A percentile compares a stretch with the other conserved stretches of the same genome.
phyloP scores from a whole-genome alignment of 2,797 vertebrate genomes.

The Crypturellus tataupa region DNA sequence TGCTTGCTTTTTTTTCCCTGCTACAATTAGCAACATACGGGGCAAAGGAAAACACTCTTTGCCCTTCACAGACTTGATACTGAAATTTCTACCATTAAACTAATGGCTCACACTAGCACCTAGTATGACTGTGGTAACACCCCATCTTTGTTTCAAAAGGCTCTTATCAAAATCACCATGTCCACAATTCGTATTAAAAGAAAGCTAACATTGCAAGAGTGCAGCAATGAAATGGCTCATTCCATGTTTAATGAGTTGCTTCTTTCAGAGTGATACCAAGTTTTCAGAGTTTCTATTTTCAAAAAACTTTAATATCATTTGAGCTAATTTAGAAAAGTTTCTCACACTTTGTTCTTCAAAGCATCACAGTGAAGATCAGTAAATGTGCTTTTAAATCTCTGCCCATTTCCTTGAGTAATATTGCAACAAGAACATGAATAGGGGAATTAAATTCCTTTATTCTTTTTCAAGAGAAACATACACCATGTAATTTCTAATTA shows the following conservation, averaged over 20 bases:
- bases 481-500: not conserved
- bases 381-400: not conserved
- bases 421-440: not conserved
- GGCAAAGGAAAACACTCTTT: not conserved
- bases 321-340: not conserved
- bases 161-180: fast-evolving
- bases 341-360: not conserved
- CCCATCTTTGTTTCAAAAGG: not conserved
- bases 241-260: not conserved
- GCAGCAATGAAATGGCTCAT: not conserved
- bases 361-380: not conserved
- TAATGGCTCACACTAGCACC: not conserved
- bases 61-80: fast-evolving
- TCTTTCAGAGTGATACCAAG: not conserved
- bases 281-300: not conserved
- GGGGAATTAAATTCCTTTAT: not conserved
- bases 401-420: not conserved
- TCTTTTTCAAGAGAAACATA: not conserved
- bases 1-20: not conserved
- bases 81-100: not conserved
- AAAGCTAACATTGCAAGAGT: not conserved
- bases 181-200: not conserved
- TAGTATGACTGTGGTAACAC: not conserved
- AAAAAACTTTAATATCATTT: not conserved
- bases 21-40: fast-evolving